phyloP scores from a whole-genome alignment of 2,113 vertebrate species.

The Calypte anna region DNA sequence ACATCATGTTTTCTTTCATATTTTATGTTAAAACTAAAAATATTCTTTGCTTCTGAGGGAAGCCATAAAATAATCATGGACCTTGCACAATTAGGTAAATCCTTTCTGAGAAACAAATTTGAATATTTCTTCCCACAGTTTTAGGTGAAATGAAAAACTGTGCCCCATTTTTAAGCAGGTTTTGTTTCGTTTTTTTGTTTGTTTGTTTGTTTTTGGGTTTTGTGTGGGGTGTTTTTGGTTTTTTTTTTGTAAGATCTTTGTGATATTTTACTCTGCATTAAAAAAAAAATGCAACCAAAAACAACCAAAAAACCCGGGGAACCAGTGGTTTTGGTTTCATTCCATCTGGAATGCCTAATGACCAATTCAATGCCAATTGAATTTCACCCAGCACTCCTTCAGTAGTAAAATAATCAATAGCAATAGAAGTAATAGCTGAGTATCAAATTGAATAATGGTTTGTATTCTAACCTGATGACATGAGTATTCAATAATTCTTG shows the following conservation, averaged over 20 bases:
- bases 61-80: background rate
- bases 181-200: no score
- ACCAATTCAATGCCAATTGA: conserved; percentile 29
- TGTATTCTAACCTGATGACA: conserved; percentile 57
- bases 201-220: no score
- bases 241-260: background rate
- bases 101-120: background rate
- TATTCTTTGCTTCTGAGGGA: background rate
- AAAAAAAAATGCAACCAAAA: background rate
- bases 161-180: background rate
- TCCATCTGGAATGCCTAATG: background rate
- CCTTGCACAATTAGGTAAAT: background rate
- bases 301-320: background rate
- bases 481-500: conserved; percentile 34
- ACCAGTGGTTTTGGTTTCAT: background rate
- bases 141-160: background rate
- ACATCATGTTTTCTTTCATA: background rate
- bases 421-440: conserved; percentile 49
- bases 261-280: background rate
- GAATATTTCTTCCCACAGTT: background rate
- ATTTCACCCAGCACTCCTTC: background rate
- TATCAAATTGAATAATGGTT: conserved; percentile 52
- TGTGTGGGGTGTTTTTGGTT: no score
- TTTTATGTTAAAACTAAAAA: background rate
- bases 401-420: conserved; percentile 56